Evolutionary conservation across 2,113 vertebrate genomes (phyloP), one percentile per base, ranked within the genome.

Genomic region (Chitala chitala): DNA sequence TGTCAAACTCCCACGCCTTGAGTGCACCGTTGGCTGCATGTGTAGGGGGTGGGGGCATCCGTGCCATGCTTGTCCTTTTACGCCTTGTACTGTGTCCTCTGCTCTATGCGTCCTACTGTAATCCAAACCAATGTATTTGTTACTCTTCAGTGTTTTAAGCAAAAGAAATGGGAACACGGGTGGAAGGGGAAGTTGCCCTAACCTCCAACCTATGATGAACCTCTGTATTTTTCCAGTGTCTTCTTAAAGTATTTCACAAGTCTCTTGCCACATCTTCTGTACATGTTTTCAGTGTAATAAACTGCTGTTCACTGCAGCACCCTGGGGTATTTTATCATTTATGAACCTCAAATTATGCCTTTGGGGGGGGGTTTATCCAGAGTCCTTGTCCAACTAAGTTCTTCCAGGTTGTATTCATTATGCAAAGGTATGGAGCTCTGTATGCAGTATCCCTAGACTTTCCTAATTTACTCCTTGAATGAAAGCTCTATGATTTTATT

Each of bases 261-360:
- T 50, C 29, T 68, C 33, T 81, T 71, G 77, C 59, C 58, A 54
- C 58, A 74, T 56, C 44, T 79, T 33, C 50, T 77, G 74, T 78
- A 80, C 22, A 78, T 72, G 76, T 83, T 82, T 84, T 78, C 71
- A 53, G 48, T 77, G 26, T 73, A 63, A 84, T 76, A 80, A 79
- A 81, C 31, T 0, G 29, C 33, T 72, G 55, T 61, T 77, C 70
- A 79, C 38, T 71, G 70, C 58, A 77, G 66, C 48, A n/a, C n/a
- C n/a, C n/a, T n/a, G n/a, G 10, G 2, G 29, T 33, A 17, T 69
- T 33, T 69, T n/a, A n/a, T n/a, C n/a, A n/a, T n/a, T n/a, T n/a
- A n/a, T n/a, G n/a, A n/a, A n/a, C n/a, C n/a, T n/a, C n/a, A n/a
- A n/a, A n/a, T n/a, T n/a, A n/a, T n/a, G n/a, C n/a, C n/a, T n/a